Evolutionary conservation across 1,140 invertebrate genomes (phyloP).

Genomic region (Condylostylus longicornis): DNA sequence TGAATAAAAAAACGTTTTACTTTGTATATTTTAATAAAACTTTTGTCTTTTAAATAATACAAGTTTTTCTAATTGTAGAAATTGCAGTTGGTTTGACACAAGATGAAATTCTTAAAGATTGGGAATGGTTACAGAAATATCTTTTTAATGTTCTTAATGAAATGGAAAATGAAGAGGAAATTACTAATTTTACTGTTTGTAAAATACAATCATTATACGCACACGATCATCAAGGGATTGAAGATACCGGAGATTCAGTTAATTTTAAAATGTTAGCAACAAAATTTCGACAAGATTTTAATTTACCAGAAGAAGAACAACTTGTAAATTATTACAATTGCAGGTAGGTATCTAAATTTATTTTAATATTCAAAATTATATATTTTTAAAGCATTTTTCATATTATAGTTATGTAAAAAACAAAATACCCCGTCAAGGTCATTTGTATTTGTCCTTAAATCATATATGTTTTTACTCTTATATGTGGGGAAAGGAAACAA

Average conservation of each 20-base stretch:
- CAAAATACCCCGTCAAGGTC: slow-evolving; percentile 82
- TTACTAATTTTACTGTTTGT: slow-evolving; percentile 87
- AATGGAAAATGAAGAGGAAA: slow-evolving; percentile 88
- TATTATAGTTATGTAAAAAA: slow-evolving; percentile 79
- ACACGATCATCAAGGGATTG: slow-evolving; percentile 21
- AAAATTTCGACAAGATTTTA: slow-evolving; percentile 81
- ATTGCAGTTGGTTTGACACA: slow-evolving; percentile 72
- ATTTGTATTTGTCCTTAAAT: slow-evolving; percentile 90
- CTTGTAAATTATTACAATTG: slow-evolving; percentile 89
- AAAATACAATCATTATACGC: slow-evolving; percentile 68
- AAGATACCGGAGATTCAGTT: slow-evolving; percentile 22
- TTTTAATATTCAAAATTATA: slow-evolving; percentile 19
- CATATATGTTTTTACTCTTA: slow-evolving; percentile 94
- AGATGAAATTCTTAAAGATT: slow-evolving; percentile 78
- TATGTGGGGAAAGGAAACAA: slow-evolving; percentile 79
- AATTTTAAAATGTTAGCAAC: slow-evolving; percentile 27
- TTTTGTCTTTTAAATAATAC: neutral
- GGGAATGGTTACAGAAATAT: slow-evolving; percentile 87
- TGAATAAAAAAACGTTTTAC: neutral
- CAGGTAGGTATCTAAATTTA: slow-evolving; percentile 49
- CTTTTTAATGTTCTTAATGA: slow-evolving; percentile 69
- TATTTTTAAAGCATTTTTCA: neutral
- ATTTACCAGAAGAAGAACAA: slow-evolving; percentile 84
- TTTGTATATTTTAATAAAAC: neutral
- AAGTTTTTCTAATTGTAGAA: slow-evolving; percentile 39